Evolutionary conservation across 2,113 vertebrate genomes (phyloP).

Genomic region (Parus major): DNA sequence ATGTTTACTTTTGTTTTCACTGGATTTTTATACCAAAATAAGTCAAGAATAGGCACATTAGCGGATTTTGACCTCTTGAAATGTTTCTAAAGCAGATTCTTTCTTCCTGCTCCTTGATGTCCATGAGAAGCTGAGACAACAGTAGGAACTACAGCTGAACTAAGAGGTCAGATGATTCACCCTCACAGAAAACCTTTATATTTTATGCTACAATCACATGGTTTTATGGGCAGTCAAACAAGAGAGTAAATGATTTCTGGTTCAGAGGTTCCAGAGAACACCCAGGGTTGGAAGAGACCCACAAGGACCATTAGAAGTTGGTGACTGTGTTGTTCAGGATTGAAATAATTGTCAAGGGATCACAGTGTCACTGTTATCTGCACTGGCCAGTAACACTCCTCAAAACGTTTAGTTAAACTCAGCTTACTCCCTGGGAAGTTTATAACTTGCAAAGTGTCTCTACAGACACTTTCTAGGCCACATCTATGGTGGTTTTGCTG

Average conservation of each 20-base stretch:
- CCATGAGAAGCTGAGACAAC: not conserved
- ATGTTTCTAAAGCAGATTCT: not conserved
- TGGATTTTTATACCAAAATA: not conserved
- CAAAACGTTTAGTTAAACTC: not conserved
- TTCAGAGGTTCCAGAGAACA: not conserved
- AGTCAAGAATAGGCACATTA: accelerated
- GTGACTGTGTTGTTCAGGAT: not conserved
- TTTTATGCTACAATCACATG: not conserved
- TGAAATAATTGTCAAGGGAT: not conserved
- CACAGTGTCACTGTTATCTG: not conserved
- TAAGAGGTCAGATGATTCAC: not conserved
- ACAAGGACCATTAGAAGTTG: not conserved
- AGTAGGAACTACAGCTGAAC: not conserved
- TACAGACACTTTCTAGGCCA: not conserved
- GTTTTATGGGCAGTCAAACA: not conserved
- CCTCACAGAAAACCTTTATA: not conserved
- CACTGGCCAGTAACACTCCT: not conserved
- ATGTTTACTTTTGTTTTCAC: not conserved
- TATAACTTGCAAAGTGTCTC: not conserved
- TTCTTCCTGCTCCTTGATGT: not conserved
- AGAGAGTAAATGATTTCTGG: not conserved
- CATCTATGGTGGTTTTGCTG: not conserved
- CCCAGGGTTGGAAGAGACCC: not conserved
- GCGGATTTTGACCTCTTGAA: not conserved
- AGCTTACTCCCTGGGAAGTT: not conserved